phyloP scores from a whole-genome alignment of 2,113 vertebrate species.

The Petroica traversi region DNA sequence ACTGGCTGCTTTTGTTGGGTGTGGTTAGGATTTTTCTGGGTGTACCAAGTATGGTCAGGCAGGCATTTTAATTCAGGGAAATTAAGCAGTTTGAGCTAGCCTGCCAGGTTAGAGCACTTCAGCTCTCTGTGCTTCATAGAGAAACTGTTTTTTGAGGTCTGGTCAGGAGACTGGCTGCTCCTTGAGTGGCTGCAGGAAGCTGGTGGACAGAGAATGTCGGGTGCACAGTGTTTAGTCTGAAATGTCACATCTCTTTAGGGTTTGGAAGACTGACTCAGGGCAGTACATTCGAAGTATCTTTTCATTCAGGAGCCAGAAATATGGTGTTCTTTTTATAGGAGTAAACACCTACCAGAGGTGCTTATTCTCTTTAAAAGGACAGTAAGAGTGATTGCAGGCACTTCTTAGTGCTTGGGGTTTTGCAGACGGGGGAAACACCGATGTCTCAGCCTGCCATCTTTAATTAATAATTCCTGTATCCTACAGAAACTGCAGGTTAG shows the following conservation, averaged over 20 bases:
- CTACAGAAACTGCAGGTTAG: not conserved
- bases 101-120: not conserved
- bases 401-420: not conserved
- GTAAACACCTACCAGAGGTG: not conserved
- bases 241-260: not conserved
- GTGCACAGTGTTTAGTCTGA: not conserved
- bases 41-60: not conserved
- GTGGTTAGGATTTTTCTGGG: not conserved
- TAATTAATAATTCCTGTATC: not conserved
- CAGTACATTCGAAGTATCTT: not conserved
- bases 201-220: not conserved
- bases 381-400: not conserved
- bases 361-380: not conserved
- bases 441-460: not conserved
- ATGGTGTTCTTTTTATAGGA: fast-evolving
- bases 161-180: not conserved
- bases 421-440: not conserved
- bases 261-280: not conserved
- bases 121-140: not conserved
- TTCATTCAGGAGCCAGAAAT: not conserved
- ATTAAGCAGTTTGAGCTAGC: not conserved
- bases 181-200: not conserved
- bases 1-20: not conserved
- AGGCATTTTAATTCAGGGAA: not conserved
- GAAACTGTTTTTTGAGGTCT: not conserved